Base-by-base conservation (phyloP, 53 echinoderm and acorn worm species). In the Henricia sp. region DNA sequence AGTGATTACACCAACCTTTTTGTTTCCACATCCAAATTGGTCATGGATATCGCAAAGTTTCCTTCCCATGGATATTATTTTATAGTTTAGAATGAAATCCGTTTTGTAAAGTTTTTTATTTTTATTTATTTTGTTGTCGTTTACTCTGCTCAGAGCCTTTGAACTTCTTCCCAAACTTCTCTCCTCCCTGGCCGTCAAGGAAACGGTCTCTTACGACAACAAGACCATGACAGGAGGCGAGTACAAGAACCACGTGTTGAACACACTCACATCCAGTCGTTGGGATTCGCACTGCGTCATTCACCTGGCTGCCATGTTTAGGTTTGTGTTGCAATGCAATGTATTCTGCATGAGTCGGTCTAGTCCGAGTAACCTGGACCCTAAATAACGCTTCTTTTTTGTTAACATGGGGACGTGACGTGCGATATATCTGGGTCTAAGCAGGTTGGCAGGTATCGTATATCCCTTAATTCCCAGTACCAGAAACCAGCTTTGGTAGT, bases 111-210 rank as follows among this genome's bases (percentile, higher is more conserved):
- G 24, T 34, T 24, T 30, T 51, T 67, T 68, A 12, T 19, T n/a
- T 43, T n/a, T n/a, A n/a, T n/a, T n/a, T n/a, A n/a, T n/a, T n/a
- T n/a, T n/a, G n/a, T n/a, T n/a, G n/a, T n/a, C n/a, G n/a, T 42
- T 6, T 6, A 35, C 1, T 52, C 36, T 29, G 67, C 50, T 2
- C 78, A 99, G 99, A 65, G 92, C 91, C 0, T 95, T 88, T 87
- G 99, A 99, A 40, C 84, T 99, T 0, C 83, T 99, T 17, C 92
- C 94, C 27, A 94, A 99, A 69, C 86, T 95, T 30, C 28, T 99
- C 52, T 82, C 90, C 3, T 73, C 86, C 4, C 85, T 99, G n/a
- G 93, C 94, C 40, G 75, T 92, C 38, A 95, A 91, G 89, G 92
- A 99, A 71, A 87, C 86, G n/a, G 88, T 99, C 1, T 46, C 86